Evolutionary conservation across 2,797 vertebrate species (phyloP), one percentile per base, ranked within the genome.

Genomic region (Rhinichthys osculus): DNA sequence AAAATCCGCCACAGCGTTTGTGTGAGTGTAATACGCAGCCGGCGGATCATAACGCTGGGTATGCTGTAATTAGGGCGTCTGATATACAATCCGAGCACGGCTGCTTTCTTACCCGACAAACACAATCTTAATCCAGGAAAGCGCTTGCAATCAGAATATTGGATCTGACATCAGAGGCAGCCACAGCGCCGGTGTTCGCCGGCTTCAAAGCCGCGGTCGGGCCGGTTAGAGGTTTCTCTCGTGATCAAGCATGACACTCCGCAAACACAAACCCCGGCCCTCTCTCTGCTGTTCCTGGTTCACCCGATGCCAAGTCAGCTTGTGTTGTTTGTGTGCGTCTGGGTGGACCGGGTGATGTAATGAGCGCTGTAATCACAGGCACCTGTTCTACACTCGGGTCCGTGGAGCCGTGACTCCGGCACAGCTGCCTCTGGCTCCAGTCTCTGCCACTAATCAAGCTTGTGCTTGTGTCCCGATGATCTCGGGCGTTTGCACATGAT

Each of bases 231-330:
- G 96, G 96, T 95, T 96, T 97, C 96, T 95, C 96, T 94, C 94
- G 93, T 98, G 97, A 98, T 98, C 96, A 95, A 97, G 96, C 96
- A 95, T 97, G 97, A 98, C 98, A 98, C 97, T 97, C 95, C 93
- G 96, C 97, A 98, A 98, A 98, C 97, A 98, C 97, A 94, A 96
- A 97, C 96, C 95, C 93, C 92, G 94, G 95, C 95, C 94, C 96
- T 96, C 96, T 97, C 95, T 96, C 93, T 96, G 96, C 96, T 95
- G 94, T 93, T 94, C 92, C 94, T 94, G 94, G 94, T 84, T 90
- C 90, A 92, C 94, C 95, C 95, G 92, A 96, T 96, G 97, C 97
- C 97, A 98, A 97, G 96, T 96, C 96, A 96, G 96, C 96, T 97
- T 97, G 96, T 96, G 95, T 96, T 95, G 95, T 93, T 96, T 95